A percentile compares a stretch with the other conserved stretches of the same genome.
Evolutionary conservation across 2,797 vertebrate species (phyloP).

Genomic region (Amphiprion clarkii): DNA sequence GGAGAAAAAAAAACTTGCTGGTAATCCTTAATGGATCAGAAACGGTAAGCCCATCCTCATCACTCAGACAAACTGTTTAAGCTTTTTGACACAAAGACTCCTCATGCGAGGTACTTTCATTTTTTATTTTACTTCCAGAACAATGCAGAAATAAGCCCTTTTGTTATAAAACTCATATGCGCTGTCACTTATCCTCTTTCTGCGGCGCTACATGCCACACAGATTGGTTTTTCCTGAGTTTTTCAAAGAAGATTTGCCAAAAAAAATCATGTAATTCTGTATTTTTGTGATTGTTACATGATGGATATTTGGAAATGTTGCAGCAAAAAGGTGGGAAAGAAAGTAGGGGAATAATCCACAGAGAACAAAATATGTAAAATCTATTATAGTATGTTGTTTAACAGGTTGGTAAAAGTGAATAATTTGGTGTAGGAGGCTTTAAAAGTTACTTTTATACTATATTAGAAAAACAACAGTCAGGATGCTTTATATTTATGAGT

Average conservation of each 20-base stretch:
- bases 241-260: slow-evolving; percentile 67
- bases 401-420: too few relatives aligned
- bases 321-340: background rate
- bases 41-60: slow-evolving; percentile 65
- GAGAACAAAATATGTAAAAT: too few relatives aligned
- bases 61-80: slow-evolving; percentile 65
- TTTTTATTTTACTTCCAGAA: slow-evolving; percentile 34
- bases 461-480: too few relatives aligned
- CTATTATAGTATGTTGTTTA: too few relatives aligned
- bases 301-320: slow-evolving; percentile 1
- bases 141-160: slow-evolving; percentile 66
- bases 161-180: slow-evolving; percentile 75
- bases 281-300: slow-evolving; percentile 54
- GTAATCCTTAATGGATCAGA: slow-evolving; percentile 80
- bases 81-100: slow-evolving; percentile 56
- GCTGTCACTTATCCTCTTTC: slow-evolving; percentile 69
- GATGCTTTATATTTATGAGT: too few relatives aligned
- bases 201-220: slow-evolving; percentile 39
- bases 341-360: too few relatives aligned
- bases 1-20: slow-evolving; percentile 52
- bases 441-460: too few relatives aligned
- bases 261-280: slow-evolving; percentile 50
- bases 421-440: too few relatives aligned
- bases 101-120: slow-evolving; percentile 46
- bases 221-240: slow-evolving; percentile 69